These are phyloP conservation scores for Boloria euphrosyne DNA, from an alignment of 2,888 invertebrate genomes.

Conservation along the genomic window DNA sequence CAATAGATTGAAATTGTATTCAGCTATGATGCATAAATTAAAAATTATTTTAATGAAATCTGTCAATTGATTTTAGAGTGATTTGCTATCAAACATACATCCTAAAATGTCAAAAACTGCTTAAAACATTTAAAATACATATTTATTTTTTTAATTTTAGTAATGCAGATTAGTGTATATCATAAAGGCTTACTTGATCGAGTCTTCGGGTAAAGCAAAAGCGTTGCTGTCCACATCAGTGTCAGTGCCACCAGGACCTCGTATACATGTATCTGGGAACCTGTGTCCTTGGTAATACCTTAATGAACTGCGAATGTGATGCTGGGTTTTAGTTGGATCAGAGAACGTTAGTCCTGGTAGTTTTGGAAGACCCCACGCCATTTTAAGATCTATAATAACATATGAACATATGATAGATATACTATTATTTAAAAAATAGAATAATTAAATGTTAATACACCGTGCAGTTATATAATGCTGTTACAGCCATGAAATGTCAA, in stretches of 20 bases:
- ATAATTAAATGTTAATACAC: too few species aligned
- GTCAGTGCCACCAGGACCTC: constrained; percentile 83
- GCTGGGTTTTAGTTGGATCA: constrained; percentile 84
- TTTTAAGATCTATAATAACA: constrained; percentile 40
- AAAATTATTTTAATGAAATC: too few species aligned
- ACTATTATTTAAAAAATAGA: too few species aligned
- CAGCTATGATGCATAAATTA: too few species aligned
- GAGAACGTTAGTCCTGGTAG: constrained; percentile 86
- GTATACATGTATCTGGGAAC: constrained; percentile 78
- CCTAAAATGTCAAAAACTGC: too few species aligned
- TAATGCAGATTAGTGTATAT: background rate
- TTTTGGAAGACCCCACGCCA: constrained; percentile 85
- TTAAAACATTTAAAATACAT: too few species aligned
- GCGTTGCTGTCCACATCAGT: constrained; percentile 84
- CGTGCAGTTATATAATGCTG: too few species aligned
- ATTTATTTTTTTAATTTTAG: too few species aligned
- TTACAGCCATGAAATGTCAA: too few species aligned
- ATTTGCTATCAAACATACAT: too few species aligned
- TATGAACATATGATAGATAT: background rate
- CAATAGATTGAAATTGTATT: too few species aligned
- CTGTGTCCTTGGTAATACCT: constrained; percentile 85
- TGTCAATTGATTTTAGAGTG: too few species aligned
- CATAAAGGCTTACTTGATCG: constrained; percentile 70
- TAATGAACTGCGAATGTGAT: constrained; percentile 84
- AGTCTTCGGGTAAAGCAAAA: constrained; percentile 77